phyloP scores from a whole-genome alignment of 2,888 invertebrate genomes.

The Archips xylosteana region DNA sequence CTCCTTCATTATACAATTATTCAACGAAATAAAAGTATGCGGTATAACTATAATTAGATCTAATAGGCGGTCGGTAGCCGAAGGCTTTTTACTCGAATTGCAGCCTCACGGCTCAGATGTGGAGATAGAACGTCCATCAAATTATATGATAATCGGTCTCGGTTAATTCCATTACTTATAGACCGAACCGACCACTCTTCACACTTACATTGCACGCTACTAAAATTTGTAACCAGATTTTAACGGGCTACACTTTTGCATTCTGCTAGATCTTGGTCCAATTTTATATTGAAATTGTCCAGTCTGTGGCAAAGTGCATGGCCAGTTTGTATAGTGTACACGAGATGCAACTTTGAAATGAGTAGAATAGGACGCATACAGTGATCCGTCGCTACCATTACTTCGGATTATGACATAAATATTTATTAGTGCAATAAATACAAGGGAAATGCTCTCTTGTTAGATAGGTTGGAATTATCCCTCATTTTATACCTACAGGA shows the following conservation, averaged over 20 bases:
- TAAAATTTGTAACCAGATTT: constrained; percentile 6
- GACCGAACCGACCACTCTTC: constrained; percentile 49
- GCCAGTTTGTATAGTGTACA: constrained; percentile 44
- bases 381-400: constrained; percentile 60
- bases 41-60: constrained; percentile 65
- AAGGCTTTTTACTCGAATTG: constrained; percentile 58
- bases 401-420: constrained; percentile 75
- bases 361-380: constrained; percentile 43
- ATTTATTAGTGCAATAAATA: constrained; percentile 73
- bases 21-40: constrained; percentile 38
- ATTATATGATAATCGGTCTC: constrained; percentile 66
- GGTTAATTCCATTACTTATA: constrained; percentile 62
- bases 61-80: constrained; percentile 57
- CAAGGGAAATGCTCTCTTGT: constrained; percentile 56
- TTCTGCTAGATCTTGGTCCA: constrained; percentile 7
- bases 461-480: constrained; percentile 59
- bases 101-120: constrained; percentile 47
- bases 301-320: constrained; percentile 29
- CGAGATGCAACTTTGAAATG: constrained; percentile 44
- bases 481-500: constrained; percentile 57
- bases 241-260: neutral
- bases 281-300: constrained; percentile 2
- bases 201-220: constrained; percentile 44
- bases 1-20: constrained; percentile 41
- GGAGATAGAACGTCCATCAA: constrained; percentile 65